phyloP scores from a whole-genome alignment of 2,797 vertebrate species.

The Syngnathus rostellatus region DNA sequence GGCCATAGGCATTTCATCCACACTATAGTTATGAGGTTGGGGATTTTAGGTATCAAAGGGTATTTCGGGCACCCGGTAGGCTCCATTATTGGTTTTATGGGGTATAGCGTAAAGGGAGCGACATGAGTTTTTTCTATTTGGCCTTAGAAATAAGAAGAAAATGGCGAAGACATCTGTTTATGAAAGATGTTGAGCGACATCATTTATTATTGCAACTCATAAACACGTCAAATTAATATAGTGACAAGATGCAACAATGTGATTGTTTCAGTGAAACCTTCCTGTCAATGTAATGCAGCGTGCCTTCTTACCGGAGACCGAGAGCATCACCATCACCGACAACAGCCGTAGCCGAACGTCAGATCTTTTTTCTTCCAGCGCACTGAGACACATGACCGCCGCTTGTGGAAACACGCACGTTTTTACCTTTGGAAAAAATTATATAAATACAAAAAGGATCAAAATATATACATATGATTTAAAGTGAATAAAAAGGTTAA shows the following conservation, averaged over 20 bases:
- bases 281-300: neutral
- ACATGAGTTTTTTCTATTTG: neutral
- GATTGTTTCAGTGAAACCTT: neutral
- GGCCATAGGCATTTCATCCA: neutral
- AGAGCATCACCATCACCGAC: slow-evolving; percentile 37
- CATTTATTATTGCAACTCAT: neutral
- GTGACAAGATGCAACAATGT: neutral
- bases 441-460: neutral
- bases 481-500: slow-evolving; percentile 34
- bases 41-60: neutral
- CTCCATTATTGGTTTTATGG: neutral
- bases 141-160: neutral
- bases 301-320: slow-evolving; percentile 57
- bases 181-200: neutral
- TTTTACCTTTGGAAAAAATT: slow-evolving; percentile 2
- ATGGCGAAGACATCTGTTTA: neutral
- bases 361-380: neutral
- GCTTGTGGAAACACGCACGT: slow-evolving; percentile 4
- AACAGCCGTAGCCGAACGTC: slow-evolving; percentile 37
- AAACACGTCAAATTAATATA: neutral
- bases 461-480: neutral
- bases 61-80: neutral
- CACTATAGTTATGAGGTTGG: neutral
- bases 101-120: neutral
- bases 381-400: slow-evolving; percentile 1